A percentile compares a stretch with the other conserved stretches of the same genome.
Evolutionary conservation across 30 jellyfish, hydroid and myxozoan genomes (phyloP).

Genomic region (Aurelia sp.): DNA sequence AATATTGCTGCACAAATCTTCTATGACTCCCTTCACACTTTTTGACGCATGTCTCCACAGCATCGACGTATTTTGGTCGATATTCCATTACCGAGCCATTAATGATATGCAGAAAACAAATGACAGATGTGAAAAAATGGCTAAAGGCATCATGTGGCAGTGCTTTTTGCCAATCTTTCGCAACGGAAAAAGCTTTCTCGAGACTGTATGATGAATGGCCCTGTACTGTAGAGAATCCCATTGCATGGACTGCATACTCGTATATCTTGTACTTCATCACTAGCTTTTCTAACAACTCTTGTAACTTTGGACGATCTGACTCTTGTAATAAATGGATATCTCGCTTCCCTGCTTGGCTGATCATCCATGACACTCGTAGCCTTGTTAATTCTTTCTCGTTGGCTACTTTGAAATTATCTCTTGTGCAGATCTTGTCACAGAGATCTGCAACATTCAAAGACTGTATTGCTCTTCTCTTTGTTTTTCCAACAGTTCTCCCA

Average conservation of each 20-base stretch:
- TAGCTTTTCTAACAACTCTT: constrained; percentile 19
- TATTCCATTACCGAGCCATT: constrained; percentile 8
- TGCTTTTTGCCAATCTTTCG: constrained; percentile 3
- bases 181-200: neutral
- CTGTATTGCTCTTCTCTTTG: constrained; percentile 19
- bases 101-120: constrained; percentile 8
- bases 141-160: constrained; percentile 31
- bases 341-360: constrained; percentile 11
- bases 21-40: constrained; percentile 12
- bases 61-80: neutral
- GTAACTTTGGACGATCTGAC: constrained; percentile 10
- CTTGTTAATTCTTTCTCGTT: constrained; percentile 52
- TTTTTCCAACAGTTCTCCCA: constrained; percentile 29
- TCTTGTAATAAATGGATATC: constrained; percentile 9
- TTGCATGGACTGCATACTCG: constrained; percentile 17
- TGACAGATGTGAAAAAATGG: constrained; percentile 6
- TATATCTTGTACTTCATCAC: constrained; percentile 10
- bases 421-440: constrained; percentile 25
- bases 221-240: constrained; percentile 1
- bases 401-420: constrained; percentile 14
- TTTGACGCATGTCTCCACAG: constrained; percentile 15
- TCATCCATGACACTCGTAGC: constrained; percentile 38
- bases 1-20: neutral
- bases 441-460: neutral
- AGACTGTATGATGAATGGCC: constrained; percentile 7